phyloP scores from a whole-genome alignment of 2,113 vertebrate species.

The Xyrauchen texanus region DNA sequence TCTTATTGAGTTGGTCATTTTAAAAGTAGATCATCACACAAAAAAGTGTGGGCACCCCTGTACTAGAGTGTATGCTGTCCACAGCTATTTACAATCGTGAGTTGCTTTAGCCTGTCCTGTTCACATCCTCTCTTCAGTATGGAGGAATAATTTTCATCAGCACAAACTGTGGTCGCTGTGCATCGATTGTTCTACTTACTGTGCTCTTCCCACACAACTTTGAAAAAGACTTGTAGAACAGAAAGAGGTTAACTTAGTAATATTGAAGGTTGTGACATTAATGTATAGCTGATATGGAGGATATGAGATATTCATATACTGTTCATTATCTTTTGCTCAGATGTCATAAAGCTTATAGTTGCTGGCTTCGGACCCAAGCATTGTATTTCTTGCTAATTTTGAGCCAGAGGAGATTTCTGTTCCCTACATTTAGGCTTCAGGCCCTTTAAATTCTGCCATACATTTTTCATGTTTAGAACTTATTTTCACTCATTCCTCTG shows the following conservation, averaged over 20 bases:
- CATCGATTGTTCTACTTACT: background rate
- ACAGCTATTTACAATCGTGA: slow-evolving; percentile 15
- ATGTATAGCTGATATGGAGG: background rate
- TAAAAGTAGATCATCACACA: no score
- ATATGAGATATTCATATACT: no score
- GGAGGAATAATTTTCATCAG: background rate
- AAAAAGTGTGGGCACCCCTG: no score
- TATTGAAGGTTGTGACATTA: background rate
- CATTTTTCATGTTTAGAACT: background rate
- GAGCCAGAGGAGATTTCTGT: background rate
- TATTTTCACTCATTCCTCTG: background rate
- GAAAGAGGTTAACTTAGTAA: background rate
- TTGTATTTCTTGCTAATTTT: background rate
- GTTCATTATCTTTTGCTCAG: background rate
- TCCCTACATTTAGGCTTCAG: background rate
- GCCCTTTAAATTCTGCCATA: background rate
- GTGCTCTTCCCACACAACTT: background rate
- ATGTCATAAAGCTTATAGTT: background rate
- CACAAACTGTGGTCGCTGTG: slow-evolving; percentile 1
- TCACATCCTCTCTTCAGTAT: slow-evolving; percentile 15
- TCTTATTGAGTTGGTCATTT: no score
- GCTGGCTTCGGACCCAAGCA: background rate
- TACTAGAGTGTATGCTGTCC: background rate
- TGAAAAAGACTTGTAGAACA: background rate
- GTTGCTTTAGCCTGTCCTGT: slow-evolving; percentile 20